Evolutionary conservation across 2,888 invertebrate species (phyloP).

Genomic region (Luperina testacea): DNA sequence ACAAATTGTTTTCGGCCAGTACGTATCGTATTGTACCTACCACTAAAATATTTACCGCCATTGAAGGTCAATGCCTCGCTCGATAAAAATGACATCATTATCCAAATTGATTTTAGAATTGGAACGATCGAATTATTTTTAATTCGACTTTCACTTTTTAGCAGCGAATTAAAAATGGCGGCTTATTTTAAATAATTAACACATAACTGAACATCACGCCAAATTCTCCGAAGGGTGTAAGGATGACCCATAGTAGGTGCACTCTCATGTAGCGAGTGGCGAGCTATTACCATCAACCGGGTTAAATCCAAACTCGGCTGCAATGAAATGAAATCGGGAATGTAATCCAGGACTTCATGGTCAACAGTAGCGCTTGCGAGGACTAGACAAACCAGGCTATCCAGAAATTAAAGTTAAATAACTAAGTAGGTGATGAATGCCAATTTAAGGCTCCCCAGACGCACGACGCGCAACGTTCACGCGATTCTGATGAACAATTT

Average conservation of each 20-base stretch:
- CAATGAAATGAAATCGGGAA: too few relatives aligned
- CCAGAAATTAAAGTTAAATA: too few relatives aligned
- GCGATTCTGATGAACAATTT: too few relatives aligned
- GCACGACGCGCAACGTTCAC: too few relatives aligned
- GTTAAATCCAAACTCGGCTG: neutral
- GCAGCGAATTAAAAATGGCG: neutral
- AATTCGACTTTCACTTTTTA: slow-evolving; percentile 23
- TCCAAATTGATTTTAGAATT: slow-evolving; percentile 48
- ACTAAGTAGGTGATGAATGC: too few relatives aligned
- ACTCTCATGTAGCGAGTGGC: neutral
- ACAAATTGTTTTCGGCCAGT: slow-evolving; percentile 47
- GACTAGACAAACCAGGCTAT: too few relatives aligned
- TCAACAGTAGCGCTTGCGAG: too few relatives aligned
- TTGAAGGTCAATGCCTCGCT: slow-evolving; percentile 55
- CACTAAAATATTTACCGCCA: slow-evolving; percentile 57
- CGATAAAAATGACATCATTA: slow-evolving; percentile 61
- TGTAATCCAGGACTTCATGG: too few relatives aligned
- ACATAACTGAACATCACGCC: neutral
- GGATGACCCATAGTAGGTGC: neutral
- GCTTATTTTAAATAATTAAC: neutral
- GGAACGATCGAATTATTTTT: slow-evolving; percentile 2
- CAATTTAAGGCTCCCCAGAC: too few relatives aligned
- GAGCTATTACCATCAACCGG: too few relatives aligned
- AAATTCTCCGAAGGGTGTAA: neutral
- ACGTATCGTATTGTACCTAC: slow-evolving; percentile 21